phyloP scores from a whole-genome alignment of 1,140 invertebrate genomes.

The Lordiphosa collinella region DNA sequence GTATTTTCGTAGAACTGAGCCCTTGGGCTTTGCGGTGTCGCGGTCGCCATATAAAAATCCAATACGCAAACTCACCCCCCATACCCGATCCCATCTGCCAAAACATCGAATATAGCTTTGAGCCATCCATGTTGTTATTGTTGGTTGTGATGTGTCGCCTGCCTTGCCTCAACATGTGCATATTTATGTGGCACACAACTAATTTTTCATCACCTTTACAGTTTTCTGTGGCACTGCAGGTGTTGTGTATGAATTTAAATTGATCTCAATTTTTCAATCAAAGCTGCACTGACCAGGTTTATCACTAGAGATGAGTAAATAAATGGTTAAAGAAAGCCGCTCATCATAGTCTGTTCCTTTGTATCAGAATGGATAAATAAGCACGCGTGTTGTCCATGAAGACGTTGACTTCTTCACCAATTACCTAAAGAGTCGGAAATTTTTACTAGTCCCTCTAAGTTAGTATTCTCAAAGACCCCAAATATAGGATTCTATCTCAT shows the following conservation, averaged over 20 bases:
- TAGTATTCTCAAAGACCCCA: too few species aligned
- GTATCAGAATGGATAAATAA: too few species aligned
- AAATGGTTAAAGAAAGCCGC: too few species aligned
- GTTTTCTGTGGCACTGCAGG: slow-evolving; percentile 7
- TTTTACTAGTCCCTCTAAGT: too few species aligned
- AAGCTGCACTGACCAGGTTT: too few species aligned
- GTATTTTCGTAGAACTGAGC: slow-evolving; percentile 22
- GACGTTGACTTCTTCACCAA: too few species aligned
- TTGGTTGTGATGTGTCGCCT: slow-evolving; percentile 17
- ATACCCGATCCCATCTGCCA: slow-evolving; percentile 1
- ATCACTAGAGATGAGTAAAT: too few species aligned
- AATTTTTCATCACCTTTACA: slow-evolving; percentile 28
- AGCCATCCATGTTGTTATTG: slow-evolving; percentile 33
- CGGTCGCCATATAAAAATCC: slow-evolving; percentile 30
- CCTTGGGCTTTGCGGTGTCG: slow-evolving; percentile 30
- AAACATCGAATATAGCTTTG: slow-evolving; percentile 24
- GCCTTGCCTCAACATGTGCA: slow-evolving; percentile 15
- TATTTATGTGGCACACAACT: slow-evolving; percentile 24
- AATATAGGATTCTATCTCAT: too few species aligned
- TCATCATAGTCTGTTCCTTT: too few species aligned
- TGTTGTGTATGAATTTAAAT: background rate
- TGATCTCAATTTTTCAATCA: slow-evolving; percentile 4
- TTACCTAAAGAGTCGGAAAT: too few species aligned
- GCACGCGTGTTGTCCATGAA: too few species aligned
- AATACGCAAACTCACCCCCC: slow-evolving; percentile 22